Evolutionary conservation across 2,113 vertebrate genomes (phyloP).

Genomic region (Thomomys bottae): DNA sequence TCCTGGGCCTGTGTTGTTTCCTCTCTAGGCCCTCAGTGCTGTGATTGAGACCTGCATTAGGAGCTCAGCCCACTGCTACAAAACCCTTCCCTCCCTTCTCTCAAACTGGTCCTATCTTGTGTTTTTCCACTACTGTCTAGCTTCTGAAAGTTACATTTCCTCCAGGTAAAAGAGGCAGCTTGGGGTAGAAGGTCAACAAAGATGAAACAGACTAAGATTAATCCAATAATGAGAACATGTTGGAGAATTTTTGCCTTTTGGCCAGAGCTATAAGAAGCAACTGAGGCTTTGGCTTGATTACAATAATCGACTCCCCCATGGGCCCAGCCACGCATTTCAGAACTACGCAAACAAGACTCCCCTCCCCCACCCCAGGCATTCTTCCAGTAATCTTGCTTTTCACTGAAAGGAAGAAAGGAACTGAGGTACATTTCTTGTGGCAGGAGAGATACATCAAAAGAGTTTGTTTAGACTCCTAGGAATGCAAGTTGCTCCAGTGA

Average conservation of each 20-base stretch:
- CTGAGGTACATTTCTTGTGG: conserved; percentile 53
- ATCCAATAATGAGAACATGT: conserved; percentile 30
- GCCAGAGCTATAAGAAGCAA: conserved; percentile 22
- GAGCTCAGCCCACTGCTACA: neutral
- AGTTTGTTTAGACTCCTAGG: conserved; percentile 54
- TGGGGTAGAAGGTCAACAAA: conserved; percentile 1
- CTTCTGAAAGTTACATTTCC: conserved; percentile 4
- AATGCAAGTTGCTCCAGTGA: conserved; percentile 73
- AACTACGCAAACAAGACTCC: conserved; percentile 40
- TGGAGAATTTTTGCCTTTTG: conserved; percentile 41
- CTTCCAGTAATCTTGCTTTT: conserved; percentile 44
- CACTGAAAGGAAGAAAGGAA: conserved; percentile 25
- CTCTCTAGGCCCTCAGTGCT: neutral
- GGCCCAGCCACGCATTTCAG: conserved; percentile 10
- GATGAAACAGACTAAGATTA: neutral
- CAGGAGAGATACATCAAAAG: conserved; percentile 56
- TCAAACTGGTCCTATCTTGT: conserved; percentile 7
- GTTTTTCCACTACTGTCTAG: neutral
- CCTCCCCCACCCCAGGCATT: neutral
- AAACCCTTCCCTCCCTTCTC: neutral
- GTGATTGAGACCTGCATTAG: neutral
- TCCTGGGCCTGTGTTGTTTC: neutral
- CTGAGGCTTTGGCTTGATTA: neutral
- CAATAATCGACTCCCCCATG: conserved; percentile 9
- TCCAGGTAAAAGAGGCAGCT: neutral